These are phyloP conservation scores for Zelostemma sp. DNA, from an alignment of 1,140 invertebrate genomes.

Conservation along the genomic window DNA sequence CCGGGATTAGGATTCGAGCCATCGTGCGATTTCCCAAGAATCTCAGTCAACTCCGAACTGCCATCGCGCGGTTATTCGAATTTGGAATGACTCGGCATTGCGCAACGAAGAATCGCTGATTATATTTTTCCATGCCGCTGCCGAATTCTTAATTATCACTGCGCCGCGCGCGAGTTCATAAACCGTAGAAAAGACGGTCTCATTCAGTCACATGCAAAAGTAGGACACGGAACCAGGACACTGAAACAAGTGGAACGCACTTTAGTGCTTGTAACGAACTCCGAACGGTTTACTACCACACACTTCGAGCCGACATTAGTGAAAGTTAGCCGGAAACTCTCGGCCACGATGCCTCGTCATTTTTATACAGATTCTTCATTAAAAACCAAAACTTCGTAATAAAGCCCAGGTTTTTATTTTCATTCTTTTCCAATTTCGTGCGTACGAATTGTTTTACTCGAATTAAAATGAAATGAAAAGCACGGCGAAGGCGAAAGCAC, in stretches of 20 bases:
- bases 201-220: constrained; percentile 55
- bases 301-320: constrained; percentile 62
- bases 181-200: constrained; percentile 47
- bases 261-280: constrained; percentile 61
- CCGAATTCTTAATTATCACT: constrained; percentile 35
- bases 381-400: too few species aligned
- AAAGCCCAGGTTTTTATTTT: too few species aligned
- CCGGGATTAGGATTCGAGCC: constrained; percentile 24
- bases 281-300: constrained; percentile 46
- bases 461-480: neutral
- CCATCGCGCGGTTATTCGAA: too few species aligned
- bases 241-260: constrained; percentile 69
- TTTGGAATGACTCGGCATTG: too few species aligned
- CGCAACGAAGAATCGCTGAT: neutral
- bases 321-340: constrained; percentile 67
- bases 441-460: too few species aligned
- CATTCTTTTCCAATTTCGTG: too few species aligned
- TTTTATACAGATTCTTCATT: constrained; percentile 18
- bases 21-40: constrained; percentile 22
- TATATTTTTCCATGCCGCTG: constrained; percentile 19
- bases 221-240: constrained; percentile 69
- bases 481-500: constrained; percentile 45
- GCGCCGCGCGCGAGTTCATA: constrained; percentile 32
- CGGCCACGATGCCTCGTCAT: constrained; percentile 46
- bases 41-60: constrained; percentile 10